A percentile compares a stretch with the other conserved stretches of the same genome.
These are phyloP conservation scores for Chlorospingus semifuscus DNA, from an alignment of 2,797 vertebrate genomes.

Conservation along the genomic window DNA sequence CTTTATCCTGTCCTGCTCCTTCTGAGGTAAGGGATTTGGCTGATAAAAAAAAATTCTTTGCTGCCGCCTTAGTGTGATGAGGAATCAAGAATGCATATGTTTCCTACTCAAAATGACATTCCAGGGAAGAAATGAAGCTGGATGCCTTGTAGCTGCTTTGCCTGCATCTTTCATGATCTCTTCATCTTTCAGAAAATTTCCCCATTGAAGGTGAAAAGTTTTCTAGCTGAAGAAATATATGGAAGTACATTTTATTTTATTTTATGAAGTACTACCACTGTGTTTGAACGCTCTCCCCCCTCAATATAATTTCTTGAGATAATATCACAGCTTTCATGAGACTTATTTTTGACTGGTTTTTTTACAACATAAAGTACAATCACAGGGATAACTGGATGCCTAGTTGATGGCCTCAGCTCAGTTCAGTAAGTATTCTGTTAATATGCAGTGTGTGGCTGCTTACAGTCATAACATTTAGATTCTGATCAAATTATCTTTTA, in stretches of 20 bases:
- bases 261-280: background rate
- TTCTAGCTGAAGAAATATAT: background rate
- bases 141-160: background rate
- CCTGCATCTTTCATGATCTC: background rate
- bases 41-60: background rate
- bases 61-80: background rate
- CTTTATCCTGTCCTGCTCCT: background rate
- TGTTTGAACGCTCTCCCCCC: background rate
- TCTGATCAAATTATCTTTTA: background rate
- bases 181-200: background rate
- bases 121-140: background rate
- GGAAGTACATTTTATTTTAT: background rate
- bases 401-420: background rate
- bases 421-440: background rate
- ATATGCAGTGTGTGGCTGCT: background rate
- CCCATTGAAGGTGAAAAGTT: background rate
- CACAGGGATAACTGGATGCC: background rate
- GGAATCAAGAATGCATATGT: background rate
- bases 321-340: background rate
- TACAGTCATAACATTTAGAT: background rate
- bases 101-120: background rate
- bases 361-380: background rate
- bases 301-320: background rate
- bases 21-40: background rate
- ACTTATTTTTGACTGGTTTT: background rate